These are phyloP conservation scores for Holotrichia oblita DNA, from an alignment of 1,140 invertebrate species.

Conservation along the genomic window DNA sequence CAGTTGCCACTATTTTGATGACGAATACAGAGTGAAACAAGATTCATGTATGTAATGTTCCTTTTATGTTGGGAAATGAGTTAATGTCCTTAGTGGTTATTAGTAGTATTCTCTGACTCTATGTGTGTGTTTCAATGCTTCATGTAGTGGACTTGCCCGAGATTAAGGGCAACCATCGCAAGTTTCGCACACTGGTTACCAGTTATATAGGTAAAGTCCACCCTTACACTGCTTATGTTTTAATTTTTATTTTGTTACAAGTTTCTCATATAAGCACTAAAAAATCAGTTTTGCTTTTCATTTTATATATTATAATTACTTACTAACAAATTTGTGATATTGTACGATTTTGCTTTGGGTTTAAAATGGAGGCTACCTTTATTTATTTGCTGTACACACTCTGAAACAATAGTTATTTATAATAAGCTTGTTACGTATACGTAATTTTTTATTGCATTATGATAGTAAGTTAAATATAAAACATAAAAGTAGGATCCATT, in stretches of 20 bases:
- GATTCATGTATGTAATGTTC: slow-evolving; percentile 6
- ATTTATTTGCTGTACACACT: too few species aligned
- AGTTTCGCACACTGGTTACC: slow-evolving; percentile 97
- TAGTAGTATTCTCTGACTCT: slow-evolving; percentile 54
- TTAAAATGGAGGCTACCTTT: neutral
- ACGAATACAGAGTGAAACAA: neutral
- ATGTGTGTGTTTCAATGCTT: slow-evolving; percentile 62
- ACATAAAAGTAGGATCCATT: too few species aligned
- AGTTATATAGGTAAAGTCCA: slow-evolving; percentile 91
- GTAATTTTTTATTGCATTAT: too few species aligned
- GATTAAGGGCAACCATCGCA: slow-evolving; percentile 97
- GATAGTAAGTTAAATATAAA: too few species aligned
- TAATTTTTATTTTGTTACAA: slow-evolving; percentile 47
- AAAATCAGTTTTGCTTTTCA: slow-evolving; percentile 9
- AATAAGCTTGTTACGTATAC: too few species aligned
- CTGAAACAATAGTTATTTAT: too few species aligned
- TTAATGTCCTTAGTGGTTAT: slow-evolving; percentile 40
- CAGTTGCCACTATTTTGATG: neutral
- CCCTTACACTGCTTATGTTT: slow-evolving; percentile 47
- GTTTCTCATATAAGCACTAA: slow-evolving; percentile 37
- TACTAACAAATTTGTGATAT: neutral
- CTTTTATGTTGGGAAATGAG: slow-evolving; percentile 34
- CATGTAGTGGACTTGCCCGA: slow-evolving; percentile 91
- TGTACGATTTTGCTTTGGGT: neutral
- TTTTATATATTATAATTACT: neutral